These are phyloP conservation scores for Synergus laeviventris DNA, from an alignment of 2,888 invertebrate genomes.

Conservation along the genomic window DNA sequence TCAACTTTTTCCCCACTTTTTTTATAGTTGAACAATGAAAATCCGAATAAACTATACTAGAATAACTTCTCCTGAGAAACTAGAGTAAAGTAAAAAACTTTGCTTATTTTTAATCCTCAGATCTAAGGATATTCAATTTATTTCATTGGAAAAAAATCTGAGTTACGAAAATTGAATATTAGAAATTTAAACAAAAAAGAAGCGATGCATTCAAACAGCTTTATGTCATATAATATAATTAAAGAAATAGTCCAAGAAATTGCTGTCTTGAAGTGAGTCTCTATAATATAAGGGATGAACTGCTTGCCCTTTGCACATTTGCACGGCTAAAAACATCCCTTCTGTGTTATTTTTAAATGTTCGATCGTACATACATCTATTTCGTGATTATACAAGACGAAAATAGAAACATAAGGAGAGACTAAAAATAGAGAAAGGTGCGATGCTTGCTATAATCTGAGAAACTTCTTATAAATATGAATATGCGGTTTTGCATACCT, in stretches of 20 bases:
- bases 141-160: background rate
- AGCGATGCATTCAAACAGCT: too few species aligned
- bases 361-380: background rate
- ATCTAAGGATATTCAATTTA: background rate
- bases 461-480: background rate
- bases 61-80: conserved; percentile 4
- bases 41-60: conserved; percentile 16
- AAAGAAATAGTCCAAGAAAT: too few species aligned
- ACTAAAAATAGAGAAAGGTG: background rate
- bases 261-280: too few species aligned
- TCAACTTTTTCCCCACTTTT: conserved; percentile 3
- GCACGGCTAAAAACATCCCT: background rate
- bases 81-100: conserved; percentile 30
- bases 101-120: background rate
- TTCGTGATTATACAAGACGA: background rate
- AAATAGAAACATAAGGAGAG: background rate
- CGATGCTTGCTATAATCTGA: background rate
- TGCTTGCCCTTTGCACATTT: background rate
- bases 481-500: background rate
- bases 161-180: background rate
- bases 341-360: conserved; percentile 23
- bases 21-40: conserved; percentile 9
- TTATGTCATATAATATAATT: too few species aligned
- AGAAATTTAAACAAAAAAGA: background rate
- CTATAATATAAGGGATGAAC: background rate